These are phyloP conservation scores for Sesia bembeciformis DNA, from an alignment of 2,888 invertebrate species.

Conservation along the genomic window DNA sequence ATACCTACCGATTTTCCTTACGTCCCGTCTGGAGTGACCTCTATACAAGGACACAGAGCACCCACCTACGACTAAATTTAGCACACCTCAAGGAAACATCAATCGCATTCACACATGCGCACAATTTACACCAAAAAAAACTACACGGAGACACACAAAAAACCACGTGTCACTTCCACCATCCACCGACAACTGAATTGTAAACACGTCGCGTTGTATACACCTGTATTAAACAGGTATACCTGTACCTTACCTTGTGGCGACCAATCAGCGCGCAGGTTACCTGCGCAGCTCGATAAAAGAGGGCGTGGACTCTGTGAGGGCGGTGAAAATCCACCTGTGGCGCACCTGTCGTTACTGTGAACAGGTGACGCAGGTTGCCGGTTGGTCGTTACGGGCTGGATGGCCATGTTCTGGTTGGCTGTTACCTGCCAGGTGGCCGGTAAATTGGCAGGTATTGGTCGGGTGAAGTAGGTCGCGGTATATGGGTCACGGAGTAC, in stretches of 20 bases:
- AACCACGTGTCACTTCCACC: conserved; percentile 14
- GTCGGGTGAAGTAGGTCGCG: conserved; percentile 21
- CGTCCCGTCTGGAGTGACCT: conserved; percentile 21
- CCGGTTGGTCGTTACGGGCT: conserved; percentile 39
- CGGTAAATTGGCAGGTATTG: conserved; percentile 32
- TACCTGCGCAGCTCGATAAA: conserved; percentile 72
- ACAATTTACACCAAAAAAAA: conserved; percentile 31
- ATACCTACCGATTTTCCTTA: too few species aligned
- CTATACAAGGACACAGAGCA: conserved; percentile 40
- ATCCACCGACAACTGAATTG: conserved; percentile 20
- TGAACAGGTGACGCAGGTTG: conserved; percentile 29
- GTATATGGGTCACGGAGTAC: conserved; percentile 25
- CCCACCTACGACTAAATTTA: conserved; percentile 64
- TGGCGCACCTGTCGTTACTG: conserved; percentile 32
- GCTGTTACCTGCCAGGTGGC: conserved; percentile 44
- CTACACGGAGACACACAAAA: conserved; percentile 11
- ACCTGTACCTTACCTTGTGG: conserved; percentile 47
- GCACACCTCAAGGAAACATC: conserved; percentile 72
- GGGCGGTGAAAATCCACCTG: conserved; percentile 37
- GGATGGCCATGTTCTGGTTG: conserved; percentile 24
- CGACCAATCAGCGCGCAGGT: conserved; percentile 67
- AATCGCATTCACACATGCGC: conserved; percentile 70
- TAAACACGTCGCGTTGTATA: conserved; percentile 6
- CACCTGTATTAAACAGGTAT: conserved; percentile 45
- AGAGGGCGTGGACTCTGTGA: conserved; percentile 47